A percentile compares a stretch with the other conserved stretches of the same genome.
These are phyloP conservation scores for Panagrolaimus sp. DNA, from an alignment of 1,140 invertebrate genomes.

Conservation along the genomic window DNA sequence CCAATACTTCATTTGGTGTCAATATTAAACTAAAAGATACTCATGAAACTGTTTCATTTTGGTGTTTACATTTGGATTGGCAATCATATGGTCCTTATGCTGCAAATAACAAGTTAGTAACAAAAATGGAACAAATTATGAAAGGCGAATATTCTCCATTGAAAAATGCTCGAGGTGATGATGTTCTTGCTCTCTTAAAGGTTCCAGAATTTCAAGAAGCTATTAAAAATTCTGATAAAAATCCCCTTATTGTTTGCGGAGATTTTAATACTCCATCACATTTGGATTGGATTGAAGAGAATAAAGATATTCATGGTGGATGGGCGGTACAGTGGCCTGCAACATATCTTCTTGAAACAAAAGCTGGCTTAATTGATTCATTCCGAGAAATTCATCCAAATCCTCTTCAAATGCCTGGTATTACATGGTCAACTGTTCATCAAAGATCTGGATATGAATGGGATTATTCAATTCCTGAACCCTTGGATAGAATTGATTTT, in stretches of 20 bases:
- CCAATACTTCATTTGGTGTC: neutral
- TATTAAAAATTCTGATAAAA: neutral
- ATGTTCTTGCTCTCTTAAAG: neutral
- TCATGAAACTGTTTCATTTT: neutral
- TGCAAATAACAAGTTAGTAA: neutral
- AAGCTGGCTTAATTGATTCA: constrained; percentile 19
- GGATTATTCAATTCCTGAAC: neutral
- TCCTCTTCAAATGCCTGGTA: constrained; percentile 16
- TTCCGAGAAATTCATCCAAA: constrained; percentile 25
- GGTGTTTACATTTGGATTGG: neutral
- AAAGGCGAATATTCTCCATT: neutral
- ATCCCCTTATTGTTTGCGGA: constrained; percentile 18
- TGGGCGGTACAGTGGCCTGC: constrained; percentile 36
- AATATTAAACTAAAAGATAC: neutral
- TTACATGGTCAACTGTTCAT: neutral
- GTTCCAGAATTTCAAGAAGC: neutral
- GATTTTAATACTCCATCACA: constrained; percentile 31
- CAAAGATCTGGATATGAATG: neutral
- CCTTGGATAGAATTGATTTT: constrained; percentile 2
- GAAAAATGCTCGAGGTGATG: neutral
- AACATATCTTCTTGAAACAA: constrained; percentile 23
- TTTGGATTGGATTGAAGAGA: constrained; percentile 29
- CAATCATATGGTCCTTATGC: neutral
- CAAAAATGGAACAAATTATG: neutral
- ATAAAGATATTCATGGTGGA: constrained; percentile 29